These are phyloP conservation scores for Octodon degus DNA, from an alignment of 2,113 vertebrate species.

Conservation along the genomic window DNA sequence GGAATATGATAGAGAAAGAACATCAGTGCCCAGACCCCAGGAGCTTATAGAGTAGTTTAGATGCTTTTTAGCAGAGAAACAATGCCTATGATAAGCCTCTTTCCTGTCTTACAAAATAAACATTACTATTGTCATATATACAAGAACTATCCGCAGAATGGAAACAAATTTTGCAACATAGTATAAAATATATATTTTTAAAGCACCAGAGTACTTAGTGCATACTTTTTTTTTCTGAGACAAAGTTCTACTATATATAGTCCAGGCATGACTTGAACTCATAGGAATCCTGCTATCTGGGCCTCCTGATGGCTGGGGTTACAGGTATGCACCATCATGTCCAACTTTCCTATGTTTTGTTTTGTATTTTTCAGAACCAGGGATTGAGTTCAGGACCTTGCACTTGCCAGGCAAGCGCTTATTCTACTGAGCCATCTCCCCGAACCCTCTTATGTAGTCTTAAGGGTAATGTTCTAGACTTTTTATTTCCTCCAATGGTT, in stretches of 20 bases:
- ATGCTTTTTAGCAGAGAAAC: neutral
- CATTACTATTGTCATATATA: neutral
- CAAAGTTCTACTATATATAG: too few relatives aligned
- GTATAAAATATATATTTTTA: neutral
- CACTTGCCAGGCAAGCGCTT: too few relatives aligned
- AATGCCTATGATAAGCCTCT: neutral
- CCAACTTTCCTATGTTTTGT: neutral
- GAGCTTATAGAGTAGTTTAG: neutral
- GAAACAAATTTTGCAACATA: neutral
- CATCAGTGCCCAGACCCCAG: neutral
- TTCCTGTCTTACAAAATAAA: constrained; percentile 30
- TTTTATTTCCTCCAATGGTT: constrained; percentile 7
- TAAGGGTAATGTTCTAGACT: neutral
- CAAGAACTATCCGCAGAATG: neutral
- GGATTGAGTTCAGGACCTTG: too few relatives aligned
- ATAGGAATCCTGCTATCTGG: neutral
- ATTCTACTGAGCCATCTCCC: too few relatives aligned
- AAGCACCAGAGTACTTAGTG: neutral
- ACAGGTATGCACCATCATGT: neutral
- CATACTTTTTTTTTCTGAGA: neutral
- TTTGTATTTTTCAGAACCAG: too few relatives aligned
- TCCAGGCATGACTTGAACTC: neutral
- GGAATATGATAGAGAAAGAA: neutral
- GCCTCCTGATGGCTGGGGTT: neutral
- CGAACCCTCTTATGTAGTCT: neutral